Evolutionary conservation across 2,888 invertebrate genomes (phyloP).

Genomic region (Germaria angustata): DNA sequence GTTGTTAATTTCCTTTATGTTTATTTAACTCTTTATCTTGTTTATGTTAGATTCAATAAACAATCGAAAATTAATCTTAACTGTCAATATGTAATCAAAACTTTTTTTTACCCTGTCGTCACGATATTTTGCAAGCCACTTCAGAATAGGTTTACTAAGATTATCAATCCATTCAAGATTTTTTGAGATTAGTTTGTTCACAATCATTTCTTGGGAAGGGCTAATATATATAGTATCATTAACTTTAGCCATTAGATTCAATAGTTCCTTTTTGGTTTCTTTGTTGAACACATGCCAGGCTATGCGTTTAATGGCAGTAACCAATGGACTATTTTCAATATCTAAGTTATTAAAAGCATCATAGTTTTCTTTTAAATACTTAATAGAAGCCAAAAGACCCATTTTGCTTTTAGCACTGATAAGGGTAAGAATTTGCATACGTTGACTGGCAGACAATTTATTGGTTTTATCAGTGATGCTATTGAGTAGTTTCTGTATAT

Average conservation of each 20-base stretch:
- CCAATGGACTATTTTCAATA: constrained; percentile 75
- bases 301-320: constrained; percentile 72
- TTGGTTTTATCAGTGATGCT: constrained; percentile 72
- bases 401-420: constrained; percentile 74
- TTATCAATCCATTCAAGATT: constrained; percentile 74
- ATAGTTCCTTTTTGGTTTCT: constrained; percentile 71
- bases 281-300: constrained; percentile 72
- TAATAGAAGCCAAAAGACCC: constrained; percentile 81
- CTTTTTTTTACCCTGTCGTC: too few species aligned
- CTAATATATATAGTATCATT: constrained; percentile 69
- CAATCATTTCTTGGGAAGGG: constrained; percentile 66
- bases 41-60: constrained; percentile 61
- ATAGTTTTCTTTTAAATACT: constrained; percentile 81
- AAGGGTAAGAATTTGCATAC: constrained; percentile 72
- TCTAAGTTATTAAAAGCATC: constrained; percentile 72
- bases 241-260: constrained; percentile 71
- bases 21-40: too few species aligned
- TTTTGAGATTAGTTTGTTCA: constrained; percentile 68
- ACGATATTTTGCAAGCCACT: constrained; percentile 70
- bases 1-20: too few species aligned
- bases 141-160: constrained; percentile 73
- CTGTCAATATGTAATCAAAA: too few species aligned
- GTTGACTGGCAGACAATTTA: constrained; percentile 73
- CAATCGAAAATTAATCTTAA: constrained; percentile 62
- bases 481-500: constrained; percentile 81